These are phyloP conservation scores for Gambusia yucatana DNA, from an alignment of 2,797 vertebrate genomes.

Conservation along the genomic window DNA sequence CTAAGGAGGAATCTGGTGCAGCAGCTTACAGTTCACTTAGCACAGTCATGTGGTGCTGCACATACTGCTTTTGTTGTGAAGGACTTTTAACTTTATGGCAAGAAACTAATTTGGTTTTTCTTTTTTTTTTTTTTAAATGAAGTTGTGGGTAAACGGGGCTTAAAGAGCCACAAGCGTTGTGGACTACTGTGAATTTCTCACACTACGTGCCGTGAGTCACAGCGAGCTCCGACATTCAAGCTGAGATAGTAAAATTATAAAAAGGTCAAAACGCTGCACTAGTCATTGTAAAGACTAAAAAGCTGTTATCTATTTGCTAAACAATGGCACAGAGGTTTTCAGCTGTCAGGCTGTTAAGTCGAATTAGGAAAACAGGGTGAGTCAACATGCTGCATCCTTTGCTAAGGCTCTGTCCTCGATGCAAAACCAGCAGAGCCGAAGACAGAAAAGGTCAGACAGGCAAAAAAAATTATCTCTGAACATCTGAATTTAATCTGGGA, in stretches of 20 bases:
- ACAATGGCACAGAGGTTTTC: not conserved
- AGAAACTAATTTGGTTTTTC: not conserved
- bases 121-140: not conserved
- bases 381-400: not conserved
- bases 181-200: not conserved
- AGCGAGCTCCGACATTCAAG: not conserved
- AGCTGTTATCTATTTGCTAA: not conserved
- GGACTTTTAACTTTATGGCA: not conserved
- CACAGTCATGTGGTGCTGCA: not conserved
- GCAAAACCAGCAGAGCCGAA: not conserved
- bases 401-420: not conserved
- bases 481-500: not conserved
- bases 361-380: not conserved
- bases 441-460: not conserved
- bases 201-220: not conserved
- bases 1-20: not conserved
- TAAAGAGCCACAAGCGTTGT: not conserved
- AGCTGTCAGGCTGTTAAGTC: not conserved
- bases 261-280: not conserved
- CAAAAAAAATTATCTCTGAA: not conserved
- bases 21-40: not conserved
- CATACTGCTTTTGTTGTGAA: not conserved
- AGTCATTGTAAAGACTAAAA: not conserved
- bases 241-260: not conserved
- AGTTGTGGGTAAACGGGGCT: not conserved